Evolutionary conservation across 2,888 invertebrate species (phyloP).

Genomic region (Melolontha melolontha): DNA sequence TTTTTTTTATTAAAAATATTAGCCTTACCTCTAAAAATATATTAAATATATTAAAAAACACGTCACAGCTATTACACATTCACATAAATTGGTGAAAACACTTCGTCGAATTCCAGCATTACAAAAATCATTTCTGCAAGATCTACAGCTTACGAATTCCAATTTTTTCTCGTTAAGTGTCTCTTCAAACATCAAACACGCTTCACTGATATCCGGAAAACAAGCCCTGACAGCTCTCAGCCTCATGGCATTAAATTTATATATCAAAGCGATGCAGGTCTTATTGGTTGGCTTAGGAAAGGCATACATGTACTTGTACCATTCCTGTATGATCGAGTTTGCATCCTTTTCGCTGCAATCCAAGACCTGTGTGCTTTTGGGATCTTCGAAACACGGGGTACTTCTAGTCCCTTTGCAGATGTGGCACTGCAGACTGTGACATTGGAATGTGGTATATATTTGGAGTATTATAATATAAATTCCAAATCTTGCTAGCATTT

Average conservation of each 20-base stretch:
- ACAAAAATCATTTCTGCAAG: slow-evolving; percentile 13
- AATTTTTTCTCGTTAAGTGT: not conserved
- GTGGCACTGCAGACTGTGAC: not conserved
- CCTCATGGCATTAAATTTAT: not conserved
- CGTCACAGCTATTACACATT: no score
- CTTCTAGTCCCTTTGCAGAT: not conserved
- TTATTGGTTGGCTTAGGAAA: not conserved
- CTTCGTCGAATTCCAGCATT: not conserved
- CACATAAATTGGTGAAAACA: no score
- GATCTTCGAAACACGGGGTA: slow-evolving; percentile 2
- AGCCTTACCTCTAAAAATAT: no score
- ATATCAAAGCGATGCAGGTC: slow-evolving; percentile 4
- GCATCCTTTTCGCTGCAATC: slow-evolving; percentile 12
- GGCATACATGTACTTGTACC: slow-evolving; percentile 12
- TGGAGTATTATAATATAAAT: no score
- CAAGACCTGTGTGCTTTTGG: slow-evolving; percentile 23
- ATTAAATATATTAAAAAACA: no score
- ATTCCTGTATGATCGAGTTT: not conserved
- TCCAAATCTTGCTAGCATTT: no score
- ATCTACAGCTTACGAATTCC: not conserved
- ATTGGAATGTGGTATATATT: no score
- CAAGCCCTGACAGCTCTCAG: not conserved
- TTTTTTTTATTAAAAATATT: no score
- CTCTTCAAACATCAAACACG: slow-evolving; percentile 10
- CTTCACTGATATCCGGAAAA: slow-evolving; percentile 11